Base-by-base conservation (phyloP, 64 coral and sea anemone genomes). In the Anthopleura sola region DNA sequence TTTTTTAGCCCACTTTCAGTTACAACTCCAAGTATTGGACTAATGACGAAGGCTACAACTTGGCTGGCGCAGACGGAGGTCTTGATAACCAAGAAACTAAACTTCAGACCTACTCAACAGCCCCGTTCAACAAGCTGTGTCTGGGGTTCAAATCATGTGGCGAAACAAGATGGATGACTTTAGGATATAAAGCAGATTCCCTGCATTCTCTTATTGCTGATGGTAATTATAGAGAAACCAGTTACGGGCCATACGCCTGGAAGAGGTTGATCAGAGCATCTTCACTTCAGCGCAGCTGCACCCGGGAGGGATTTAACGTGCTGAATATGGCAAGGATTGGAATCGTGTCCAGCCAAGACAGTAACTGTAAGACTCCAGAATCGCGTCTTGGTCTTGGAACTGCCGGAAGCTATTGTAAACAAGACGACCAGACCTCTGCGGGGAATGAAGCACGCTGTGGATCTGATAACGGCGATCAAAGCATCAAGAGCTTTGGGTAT, bases 31-130 rank as follows among this genome's bases (percentile, higher is more conserved):
- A 69, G 10, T 37, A 81, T 6, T 91, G 90, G 90, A 82, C 58
- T 38, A 83, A 87, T 85, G 32, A 66, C 7, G 40, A 82, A 0
- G 23, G 20, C 1, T 82, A 79, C 78, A 82, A 82, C 57, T 36
- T 55, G 10, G 55, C 24, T 57, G 84, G 55, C 8, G 85, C 74
- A 23, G 69, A 24, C 14, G 69, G 32, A 34, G 90, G 90, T 32
- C 49, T 91, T 51, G 64, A 81, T 26, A 21, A 49, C 10, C 6
- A 36, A 50, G 89, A 91, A 75, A 91, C 89, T 6, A 91, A 91
- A 64, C 55, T 91, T 18, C 55, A 68, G 3, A 86, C 84, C 6
- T 91, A 91, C 77, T 86, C 75, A 54, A 86, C 21, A 36, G 49
- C 32, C 18, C 37, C 83, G 0, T 91, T 91, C 60, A 50, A 34